These are phyloP conservation scores for Drosophila birchii DNA, from an alignment of 2,888 invertebrate species.

Conservation along the genomic window DNA sequence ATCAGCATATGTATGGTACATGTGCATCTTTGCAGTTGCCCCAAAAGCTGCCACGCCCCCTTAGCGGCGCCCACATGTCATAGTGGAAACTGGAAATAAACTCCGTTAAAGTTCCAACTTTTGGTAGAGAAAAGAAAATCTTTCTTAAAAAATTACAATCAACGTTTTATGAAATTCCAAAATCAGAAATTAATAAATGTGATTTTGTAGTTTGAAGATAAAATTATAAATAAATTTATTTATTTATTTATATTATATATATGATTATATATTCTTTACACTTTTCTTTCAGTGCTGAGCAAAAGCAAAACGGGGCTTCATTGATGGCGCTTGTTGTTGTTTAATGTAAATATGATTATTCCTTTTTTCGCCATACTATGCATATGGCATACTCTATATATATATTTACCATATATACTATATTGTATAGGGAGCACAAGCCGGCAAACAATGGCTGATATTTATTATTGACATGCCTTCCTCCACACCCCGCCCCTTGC, in stretches of 20 bases:
- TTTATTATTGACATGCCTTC: conserved; percentile 76
- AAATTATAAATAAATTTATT: too few species aligned
- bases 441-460: conserved; percentile 72
- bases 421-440: conserved; percentile 39
- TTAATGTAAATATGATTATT: conserved; percentile 72
- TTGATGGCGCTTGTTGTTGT: conserved; percentile 51
- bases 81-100: conserved; percentile 62
- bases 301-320: conserved; percentile 12
- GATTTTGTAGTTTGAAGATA: too few species aligned
- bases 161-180: too few species aligned
- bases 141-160: too few species aligned
- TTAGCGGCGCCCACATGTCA: conserved; percentile 39
- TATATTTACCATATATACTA: conserved; percentile 30
- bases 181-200: too few species aligned
- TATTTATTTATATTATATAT: not conserved
- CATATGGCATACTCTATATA: conserved; percentile 9
- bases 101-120: conserved; percentile 28
- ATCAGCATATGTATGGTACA: too few species aligned
- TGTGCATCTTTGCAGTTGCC: conserved; percentile 46
- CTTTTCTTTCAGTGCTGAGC: conserved; percentile 10
- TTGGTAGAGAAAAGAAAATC: too few species aligned
- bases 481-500: too few species aligned
- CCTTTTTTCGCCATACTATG: conserved; percentile 55
- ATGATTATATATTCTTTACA: not conserved
- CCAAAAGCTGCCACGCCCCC: conserved; percentile 44